Percentiles rank a stretch among this genome's conserved stretches.
Evolutionary conservation across 2,113 vertebrate species (phyloP).

Genomic region (Hucho hucho): DNA sequence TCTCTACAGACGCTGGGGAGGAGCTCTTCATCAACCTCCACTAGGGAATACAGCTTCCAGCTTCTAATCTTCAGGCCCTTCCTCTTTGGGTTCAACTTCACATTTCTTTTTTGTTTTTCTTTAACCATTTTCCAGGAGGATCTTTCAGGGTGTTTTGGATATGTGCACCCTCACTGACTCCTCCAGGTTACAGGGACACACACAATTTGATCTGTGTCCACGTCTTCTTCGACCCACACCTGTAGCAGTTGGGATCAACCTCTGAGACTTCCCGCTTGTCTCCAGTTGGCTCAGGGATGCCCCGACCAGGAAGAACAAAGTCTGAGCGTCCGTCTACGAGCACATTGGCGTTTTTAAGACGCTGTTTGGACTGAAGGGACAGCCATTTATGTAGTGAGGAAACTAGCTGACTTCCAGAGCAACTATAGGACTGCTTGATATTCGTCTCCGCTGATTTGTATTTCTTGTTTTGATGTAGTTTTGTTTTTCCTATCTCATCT

Average conservation of each 20-base stretch:
- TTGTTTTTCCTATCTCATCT: not conserved
- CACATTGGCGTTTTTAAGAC: constrained; percentile 48
- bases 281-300: constrained; percentile 52
- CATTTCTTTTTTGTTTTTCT: not conserved
- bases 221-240: not conserved
- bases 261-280: constrained; percentile 37
- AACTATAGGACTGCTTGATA: not conserved
- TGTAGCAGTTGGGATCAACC: constrained; percentile 45
- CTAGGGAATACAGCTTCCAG: not conserved
- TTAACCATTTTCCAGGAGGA: too few relatives aligned
- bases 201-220: not conserved
- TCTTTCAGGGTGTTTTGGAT: not conserved
- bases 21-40: not conserved
- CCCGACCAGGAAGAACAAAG: constrained; percentile 59
- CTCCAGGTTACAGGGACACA: not conserved
- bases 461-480: not conserved
- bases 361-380: constrained; percentile 48
- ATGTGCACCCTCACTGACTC: not conserved
- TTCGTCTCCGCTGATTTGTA: not conserved
- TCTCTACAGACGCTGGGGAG: not conserved
- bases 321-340: constrained; percentile 46
- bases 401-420: not conserved
- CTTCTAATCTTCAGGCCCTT: not conserved
- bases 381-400: not conserved
- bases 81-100: not conserved